These are phyloP conservation scores for Dendroctonus ponderosae DNA, from an alignment of 1,140 invertebrate species.

Conservation along the genomic window DNA sequence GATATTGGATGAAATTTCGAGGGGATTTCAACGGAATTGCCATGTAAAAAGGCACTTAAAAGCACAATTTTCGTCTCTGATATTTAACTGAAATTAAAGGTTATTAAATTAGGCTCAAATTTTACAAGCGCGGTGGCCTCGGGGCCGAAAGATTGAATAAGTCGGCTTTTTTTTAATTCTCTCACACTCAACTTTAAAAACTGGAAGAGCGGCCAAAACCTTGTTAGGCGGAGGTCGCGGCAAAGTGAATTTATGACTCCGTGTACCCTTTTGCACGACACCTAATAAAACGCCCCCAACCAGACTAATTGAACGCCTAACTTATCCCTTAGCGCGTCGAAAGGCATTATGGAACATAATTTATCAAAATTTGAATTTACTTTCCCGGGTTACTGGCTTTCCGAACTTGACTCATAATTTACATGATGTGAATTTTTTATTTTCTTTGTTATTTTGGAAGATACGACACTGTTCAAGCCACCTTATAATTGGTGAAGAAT, in stretches of 20 bases:
- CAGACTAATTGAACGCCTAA: constrained; percentile 26
- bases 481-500: too few relatives aligned
- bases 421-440: neutral
- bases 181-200: neutral
- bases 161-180: too few relatives aligned
- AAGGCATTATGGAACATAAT: constrained; percentile 6
- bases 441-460: too few relatives aligned
- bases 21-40: too few relatives aligned
- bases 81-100: too few relatives aligned
- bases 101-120: too few relatives aligned
- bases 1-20: too few relatives aligned
- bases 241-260: constrained; percentile 16
- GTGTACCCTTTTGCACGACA: constrained; percentile 23
- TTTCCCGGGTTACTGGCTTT: constrained; percentile 4
- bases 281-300: constrained; percentile 24
- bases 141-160: too few relatives aligned
- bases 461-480: too few relatives aligned
- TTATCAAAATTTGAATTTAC: constrained; percentile 21
- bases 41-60: too few relatives aligned
- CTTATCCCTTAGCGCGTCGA: constrained; percentile 19
- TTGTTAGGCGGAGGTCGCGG: neutral
- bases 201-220: neutral
- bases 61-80: too few relatives aligned
- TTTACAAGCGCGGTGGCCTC: too few relatives aligned
- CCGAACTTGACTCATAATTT: neutral